phyloP scores from a whole-genome alignment of 2,797 vertebrate genomes.

The Coregonus sp. region DNA sequence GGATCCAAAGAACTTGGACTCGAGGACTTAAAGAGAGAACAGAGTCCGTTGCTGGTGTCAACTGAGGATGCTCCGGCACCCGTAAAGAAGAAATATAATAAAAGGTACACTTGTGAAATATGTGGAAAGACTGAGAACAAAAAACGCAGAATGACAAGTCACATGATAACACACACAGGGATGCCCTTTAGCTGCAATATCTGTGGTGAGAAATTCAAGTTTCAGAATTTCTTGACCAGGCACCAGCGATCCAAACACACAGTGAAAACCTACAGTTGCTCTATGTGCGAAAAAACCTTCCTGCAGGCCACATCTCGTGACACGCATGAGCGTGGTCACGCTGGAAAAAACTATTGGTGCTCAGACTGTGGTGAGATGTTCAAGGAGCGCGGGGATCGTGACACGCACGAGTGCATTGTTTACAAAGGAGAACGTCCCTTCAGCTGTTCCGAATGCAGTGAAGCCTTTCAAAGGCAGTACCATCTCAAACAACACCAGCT shows the following conservation, averaged over 20 bases:
- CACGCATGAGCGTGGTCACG: background rate
- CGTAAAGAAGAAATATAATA: background rate
- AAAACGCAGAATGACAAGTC: background rate
- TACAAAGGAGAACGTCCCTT: background rate
- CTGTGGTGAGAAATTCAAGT: background rate
- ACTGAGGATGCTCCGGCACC: background rate
- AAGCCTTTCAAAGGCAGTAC: constrained; percentile 1
- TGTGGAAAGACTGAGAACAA: background rate
- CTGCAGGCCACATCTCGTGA: background rate
- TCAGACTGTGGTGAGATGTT: constrained; percentile 1
- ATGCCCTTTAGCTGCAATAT: background rate
- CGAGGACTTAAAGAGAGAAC: background rate
- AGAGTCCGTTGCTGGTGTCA: background rate
- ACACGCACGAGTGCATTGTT: background rate
- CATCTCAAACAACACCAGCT: constrained; percentile 1
- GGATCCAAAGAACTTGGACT: background rate
- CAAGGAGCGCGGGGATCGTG: background rate
- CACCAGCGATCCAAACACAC: background rate
- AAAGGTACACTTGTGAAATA: background rate
- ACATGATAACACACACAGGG: constrained; percentile 1
- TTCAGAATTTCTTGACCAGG: background rate
- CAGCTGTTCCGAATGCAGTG: background rate
- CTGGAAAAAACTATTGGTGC: background rate
- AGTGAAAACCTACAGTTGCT: background rate
- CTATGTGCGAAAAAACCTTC: background rate